Conservation (phyloP, 2,797 vertebrate genomes). For the Spinibarbus caldwelli region DNA sequence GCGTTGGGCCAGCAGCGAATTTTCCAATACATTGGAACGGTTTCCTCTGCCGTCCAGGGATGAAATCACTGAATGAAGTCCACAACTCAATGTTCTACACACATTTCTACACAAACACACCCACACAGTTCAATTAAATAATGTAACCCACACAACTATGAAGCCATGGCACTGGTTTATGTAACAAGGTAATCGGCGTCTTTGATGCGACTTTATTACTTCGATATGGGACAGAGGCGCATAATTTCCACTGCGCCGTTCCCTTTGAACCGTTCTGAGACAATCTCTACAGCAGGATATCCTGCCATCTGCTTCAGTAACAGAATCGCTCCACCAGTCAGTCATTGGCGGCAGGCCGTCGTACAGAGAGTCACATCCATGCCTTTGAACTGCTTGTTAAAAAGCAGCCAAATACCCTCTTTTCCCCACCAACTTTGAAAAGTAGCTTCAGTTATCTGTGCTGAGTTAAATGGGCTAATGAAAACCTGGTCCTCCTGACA, state of each 20-base stretch:
- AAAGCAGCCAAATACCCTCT: conserved; percentile 58
- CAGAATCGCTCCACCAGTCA: conserved; percentile 65
- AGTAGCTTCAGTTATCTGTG: conserved; percentile 68
- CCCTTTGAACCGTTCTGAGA: conserved; percentile 64
- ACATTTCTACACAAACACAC: conserved; percentile 23
- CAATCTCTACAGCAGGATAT: conserved; percentile 69
- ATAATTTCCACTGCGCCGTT: conserved; percentile 57
- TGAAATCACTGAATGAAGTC: conserved; percentile 25
- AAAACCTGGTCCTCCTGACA: conserved; percentile 65
- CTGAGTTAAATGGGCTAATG: conserved; percentile 68
- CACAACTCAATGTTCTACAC: background rate
- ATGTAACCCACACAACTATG: conserved; percentile 41
- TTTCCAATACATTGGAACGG: conserved; percentile 24
- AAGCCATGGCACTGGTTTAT: conserved; percentile 46
- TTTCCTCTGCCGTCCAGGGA: conserved; percentile 5
- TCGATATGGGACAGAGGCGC: conserved; percentile 55
- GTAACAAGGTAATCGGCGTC: conserved; percentile 53
- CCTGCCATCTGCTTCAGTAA: conserved; percentile 70
- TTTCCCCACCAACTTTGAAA: conserved; percentile 66
- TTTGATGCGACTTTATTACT: conserved; percentile 58
- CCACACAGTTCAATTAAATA: conserved; percentile 31
- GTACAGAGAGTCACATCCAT: conserved; percentile 68
- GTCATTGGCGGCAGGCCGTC: conserved; percentile 65
- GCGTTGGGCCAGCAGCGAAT: conserved; percentile 6
- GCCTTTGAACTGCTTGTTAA: conserved; percentile 58